These are phyloP conservation scores for Cheilosia pagana DNA, from an alignment of 2,888 invertebrate genomes.

Conservation along the genomic window DNA sequence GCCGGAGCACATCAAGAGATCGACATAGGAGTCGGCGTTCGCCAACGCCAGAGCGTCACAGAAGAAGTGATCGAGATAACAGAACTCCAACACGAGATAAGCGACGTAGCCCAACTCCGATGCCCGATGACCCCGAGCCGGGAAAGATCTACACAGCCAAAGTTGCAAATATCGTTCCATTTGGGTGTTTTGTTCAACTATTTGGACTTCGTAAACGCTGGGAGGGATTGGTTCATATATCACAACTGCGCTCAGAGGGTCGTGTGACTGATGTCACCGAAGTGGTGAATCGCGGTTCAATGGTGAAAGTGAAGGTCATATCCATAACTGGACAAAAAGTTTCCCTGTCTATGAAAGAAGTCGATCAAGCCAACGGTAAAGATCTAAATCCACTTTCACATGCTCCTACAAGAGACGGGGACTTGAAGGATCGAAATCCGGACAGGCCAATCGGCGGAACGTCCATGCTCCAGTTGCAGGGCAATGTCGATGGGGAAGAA, in stretches of 20 bases:
- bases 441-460: constrained; percentile 91
- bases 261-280: constrained; percentile 97
- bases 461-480: constrained; percentile 85
- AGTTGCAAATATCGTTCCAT: constrained; percentile 98
- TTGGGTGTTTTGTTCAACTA: constrained; percentile 98
- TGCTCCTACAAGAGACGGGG: constrained; percentile 85
- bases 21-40: constrained; percentile 78
- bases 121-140: constrained; percentile 90
- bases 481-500: constrained; percentile 89
- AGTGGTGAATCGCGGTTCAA: constrained; percentile 94
- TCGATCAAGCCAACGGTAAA: constrained; percentile 96
- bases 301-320: constrained; percentile 95
- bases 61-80: constrained; percentile 82
- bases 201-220: constrained; percentile 94
- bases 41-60: constrained; percentile 78
- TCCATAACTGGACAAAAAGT: constrained; percentile 97
- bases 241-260: constrained; percentile 95
- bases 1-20: constrained; percentile 77
- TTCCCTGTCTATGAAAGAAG: constrained; percentile 98
- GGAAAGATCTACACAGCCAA: constrained; percentile 96
- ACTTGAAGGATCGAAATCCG: constrained; percentile 90
- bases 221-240: constrained; percentile 99
- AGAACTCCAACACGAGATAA: constrained; percentile 77
- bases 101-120: constrained; percentile 80
- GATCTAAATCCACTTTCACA: constrained; percentile 95